Evolutionary conservation across 2,888 invertebrate genomes (phyloP).

Genomic region (Harpalus rufipes): DNA sequence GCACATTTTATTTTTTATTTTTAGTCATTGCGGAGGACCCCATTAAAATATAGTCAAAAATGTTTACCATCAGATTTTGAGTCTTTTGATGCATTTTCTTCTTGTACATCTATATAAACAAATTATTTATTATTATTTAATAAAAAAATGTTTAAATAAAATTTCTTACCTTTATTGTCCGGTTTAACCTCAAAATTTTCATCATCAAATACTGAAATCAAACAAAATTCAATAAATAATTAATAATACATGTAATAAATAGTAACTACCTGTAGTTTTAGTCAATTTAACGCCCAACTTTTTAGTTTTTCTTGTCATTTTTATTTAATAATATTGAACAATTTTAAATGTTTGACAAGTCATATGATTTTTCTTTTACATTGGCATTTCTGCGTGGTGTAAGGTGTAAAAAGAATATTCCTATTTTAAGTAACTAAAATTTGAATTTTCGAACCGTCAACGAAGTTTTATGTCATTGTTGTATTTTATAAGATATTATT

Average conservation of each 20-base stretch:
- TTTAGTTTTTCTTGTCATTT: slow-evolving; percentile 63
- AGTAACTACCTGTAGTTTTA: slow-evolving; percentile 46
- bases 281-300: slow-evolving; percentile 62
- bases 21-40: too few relatives aligned
- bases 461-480: slow-evolving; percentile 11
- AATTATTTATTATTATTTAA: background rate
- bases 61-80: slow-evolving; percentile 52
- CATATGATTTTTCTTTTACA: slow-evolving; percentile 4
- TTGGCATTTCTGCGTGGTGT: too few relatives aligned
- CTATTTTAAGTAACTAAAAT: background rate
- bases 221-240: background rate
- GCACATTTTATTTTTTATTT: too few relatives aligned
- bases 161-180: slow-evolving; percentile 35
- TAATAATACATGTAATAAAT: background rate
- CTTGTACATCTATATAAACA: slow-evolving; percentile 2
- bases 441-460: slow-evolving; percentile 41
- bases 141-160: background rate
- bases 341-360: slow-evolving; percentile 26
- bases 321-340: background rate
- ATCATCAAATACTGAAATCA: slow-evolving; percentile 49
- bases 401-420: too few relatives aligned
- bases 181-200: slow-evolving; percentile 52
- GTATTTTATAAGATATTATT: slow-evolving; percentile 23
- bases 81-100: slow-evolving; percentile 45
- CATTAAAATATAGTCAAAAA: background rate